Conservation (phyloP, 1,140 invertebrate genomes). For the Sarcophaga bullata region DNA sequence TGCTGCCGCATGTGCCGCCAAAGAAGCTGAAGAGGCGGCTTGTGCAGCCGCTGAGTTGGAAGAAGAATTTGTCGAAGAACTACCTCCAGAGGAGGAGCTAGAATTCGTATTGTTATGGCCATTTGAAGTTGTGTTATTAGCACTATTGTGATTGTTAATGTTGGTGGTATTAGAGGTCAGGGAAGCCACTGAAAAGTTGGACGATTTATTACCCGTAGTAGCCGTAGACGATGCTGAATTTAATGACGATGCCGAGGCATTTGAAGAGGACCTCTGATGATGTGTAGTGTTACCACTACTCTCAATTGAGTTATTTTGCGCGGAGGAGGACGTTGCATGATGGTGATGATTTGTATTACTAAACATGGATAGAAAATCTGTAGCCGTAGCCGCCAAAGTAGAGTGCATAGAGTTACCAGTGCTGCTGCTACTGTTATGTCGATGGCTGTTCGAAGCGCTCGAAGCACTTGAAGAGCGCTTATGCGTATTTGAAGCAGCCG, state of each 20-base stretch:
- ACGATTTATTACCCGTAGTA: conserved; percentile 52
- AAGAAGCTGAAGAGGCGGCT: conserved; percentile 14
- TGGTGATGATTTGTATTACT: conserved; percentile 21
- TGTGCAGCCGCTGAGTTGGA: conserved; percentile 26
- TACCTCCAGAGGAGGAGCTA: conserved; percentile 51
- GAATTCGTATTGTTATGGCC: conserved; percentile 48
- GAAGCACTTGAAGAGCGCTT: conserved; percentile 21
- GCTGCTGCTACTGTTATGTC: conserved; percentile 22
- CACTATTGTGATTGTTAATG: conserved; percentile 38
- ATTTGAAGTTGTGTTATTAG: conserved; percentile 45
- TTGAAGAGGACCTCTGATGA: conserved; percentile 41
- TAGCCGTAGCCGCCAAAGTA: conserved; percentile 11
- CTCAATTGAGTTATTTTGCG: not conserved
- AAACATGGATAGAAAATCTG: conserved; percentile 28
- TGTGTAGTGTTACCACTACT: not conserved
- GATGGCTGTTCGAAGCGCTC: not conserved
- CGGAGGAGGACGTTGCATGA: not conserved
- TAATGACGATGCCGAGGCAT: conserved; percentile 45
- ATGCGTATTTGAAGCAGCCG: conserved; percentile 34
- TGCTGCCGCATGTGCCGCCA: conserved; percentile 30
- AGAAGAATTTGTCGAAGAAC: conserved; percentile 49
- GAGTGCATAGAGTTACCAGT: not conserved
- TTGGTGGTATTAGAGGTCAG: conserved; percentile 48
- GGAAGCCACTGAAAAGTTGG: conserved; percentile 53
- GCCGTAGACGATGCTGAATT: conserved; percentile 41